Conservation (phyloP, 2,888 invertebrate genomes). For the Andricus quercusramuli region DNA sequence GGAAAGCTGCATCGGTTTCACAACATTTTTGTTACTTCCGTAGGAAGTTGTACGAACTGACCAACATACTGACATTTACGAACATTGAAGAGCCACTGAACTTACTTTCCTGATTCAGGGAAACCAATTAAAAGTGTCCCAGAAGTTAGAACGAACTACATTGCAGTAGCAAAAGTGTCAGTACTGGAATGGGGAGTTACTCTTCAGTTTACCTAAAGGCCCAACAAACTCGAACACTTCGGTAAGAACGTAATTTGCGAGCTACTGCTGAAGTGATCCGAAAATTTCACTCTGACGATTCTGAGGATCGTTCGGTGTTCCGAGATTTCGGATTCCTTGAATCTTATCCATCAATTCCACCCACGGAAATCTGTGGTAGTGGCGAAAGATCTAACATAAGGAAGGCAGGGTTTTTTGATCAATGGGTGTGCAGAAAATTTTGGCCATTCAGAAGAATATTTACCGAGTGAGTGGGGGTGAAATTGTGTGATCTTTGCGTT, state of each 20-base stretch:
- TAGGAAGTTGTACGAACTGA: conserved; percentile 15
- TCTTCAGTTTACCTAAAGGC: conserved; percentile 35
- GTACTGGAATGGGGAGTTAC: conserved; percentile 52
- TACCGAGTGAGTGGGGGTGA: too few relatives aligned
- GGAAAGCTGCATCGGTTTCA: neutral
- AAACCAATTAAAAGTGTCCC: conserved; percentile 74
- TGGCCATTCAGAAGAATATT: too few relatives aligned
- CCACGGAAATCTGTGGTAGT: neutral
- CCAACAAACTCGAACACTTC: conserved; percentile 56
- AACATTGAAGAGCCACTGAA: neutral
- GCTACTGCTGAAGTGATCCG: conserved; percentile 39
- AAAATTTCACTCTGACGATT: conserved; percentile 44
- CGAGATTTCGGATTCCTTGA: conserved; percentile 35
- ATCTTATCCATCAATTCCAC: conserved; percentile 17
- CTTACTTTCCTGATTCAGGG: conserved; percentile 42
- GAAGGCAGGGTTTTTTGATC: neutral
- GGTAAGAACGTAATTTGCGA: conserved; percentile 56
- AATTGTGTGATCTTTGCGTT: too few relatives aligned
- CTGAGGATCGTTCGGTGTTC: conserved; percentile 45
- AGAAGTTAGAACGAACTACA: conserved; percentile 66
- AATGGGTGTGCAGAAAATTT: neutral
- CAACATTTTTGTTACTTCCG: conserved; percentile 10
- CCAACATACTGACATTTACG: conserved; percentile 25
- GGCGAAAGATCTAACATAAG: neutral
- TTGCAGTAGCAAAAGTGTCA: conserved; percentile 56